Percentiles rank a stretch among this genome's conserved stretches.
phyloP scores from a whole-genome alignment of 2,113 vertebrate genomes.

The Catharus fuscescens region DNA sequence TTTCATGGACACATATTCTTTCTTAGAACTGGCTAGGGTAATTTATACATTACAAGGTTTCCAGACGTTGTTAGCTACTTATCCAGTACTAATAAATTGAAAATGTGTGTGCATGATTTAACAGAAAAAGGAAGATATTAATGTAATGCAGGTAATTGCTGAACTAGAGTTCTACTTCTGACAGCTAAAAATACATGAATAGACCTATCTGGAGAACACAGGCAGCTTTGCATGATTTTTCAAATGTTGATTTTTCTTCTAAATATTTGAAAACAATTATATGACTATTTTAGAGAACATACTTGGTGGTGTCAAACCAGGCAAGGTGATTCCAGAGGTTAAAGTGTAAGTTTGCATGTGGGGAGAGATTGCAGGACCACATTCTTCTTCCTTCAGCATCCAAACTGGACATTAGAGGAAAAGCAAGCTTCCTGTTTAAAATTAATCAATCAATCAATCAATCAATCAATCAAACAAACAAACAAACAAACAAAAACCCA shows the following conservation, averaged over 20 bases:
- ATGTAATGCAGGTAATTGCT: conserved; percentile 47
- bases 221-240: neutral
- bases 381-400: neutral
- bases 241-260: conserved; percentile 15
- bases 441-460: neutral
- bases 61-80: conserved; percentile 44
- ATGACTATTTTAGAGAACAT: neutral
- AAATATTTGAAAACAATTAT: conserved; percentile 20
- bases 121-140: conserved; percentile 41
- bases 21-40: conserved; percentile 42
- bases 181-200: conserved; percentile 15
- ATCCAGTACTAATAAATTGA: conserved; percentile 53
- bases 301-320: neutral
- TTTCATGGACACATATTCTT: conserved; percentile 51
- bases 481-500: neutral
- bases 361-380: neutral
- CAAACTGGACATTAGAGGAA: neutral
- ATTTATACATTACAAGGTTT: conserved; percentile 64
- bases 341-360: neutral
- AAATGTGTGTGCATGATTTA: conserved; percentile 59
- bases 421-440: neutral
- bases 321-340: neutral
- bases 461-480: neutral
- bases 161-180: conserved; percentile 7
- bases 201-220: neutral